These are phyloP conservation scores for Phataginus tricuspis DNA, from an alignment of 2,797 vertebrate genomes.

Conservation along the genomic window DNA sequence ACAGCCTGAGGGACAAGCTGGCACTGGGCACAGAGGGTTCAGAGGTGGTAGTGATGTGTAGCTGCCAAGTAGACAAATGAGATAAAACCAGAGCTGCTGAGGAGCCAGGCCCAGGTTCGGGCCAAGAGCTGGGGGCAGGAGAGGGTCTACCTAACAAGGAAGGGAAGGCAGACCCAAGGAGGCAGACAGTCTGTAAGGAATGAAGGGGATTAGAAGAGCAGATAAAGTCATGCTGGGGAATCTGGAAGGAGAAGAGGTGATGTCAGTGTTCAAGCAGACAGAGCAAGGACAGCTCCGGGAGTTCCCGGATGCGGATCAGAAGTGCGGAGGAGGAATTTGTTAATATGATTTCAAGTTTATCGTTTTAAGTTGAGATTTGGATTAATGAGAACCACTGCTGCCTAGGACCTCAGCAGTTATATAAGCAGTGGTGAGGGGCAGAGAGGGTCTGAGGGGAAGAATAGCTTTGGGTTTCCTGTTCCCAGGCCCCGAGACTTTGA, in stretches of 20 bases:
- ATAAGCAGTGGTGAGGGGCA: background rate
- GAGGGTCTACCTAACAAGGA: background rate
- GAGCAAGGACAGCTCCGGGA: background rate
- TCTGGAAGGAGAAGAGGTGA: conserved; percentile 21
- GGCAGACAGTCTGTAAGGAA: background rate
- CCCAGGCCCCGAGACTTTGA: background rate
- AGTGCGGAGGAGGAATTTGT: background rate
- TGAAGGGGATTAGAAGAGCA: background rate
- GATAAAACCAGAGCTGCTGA: background rate
- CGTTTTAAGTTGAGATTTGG: conserved; percentile 24
- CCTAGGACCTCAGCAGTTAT: background rate
- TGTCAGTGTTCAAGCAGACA: conserved; percentile 49
- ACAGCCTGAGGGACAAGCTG: background rate
- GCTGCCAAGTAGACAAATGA: background rate
- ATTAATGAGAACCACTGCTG: background rate
- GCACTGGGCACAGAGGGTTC: background rate
- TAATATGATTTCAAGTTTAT: conserved; percentile 5
- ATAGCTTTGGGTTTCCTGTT: background rate
- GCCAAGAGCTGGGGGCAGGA: background rate
- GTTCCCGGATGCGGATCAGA: background rate
- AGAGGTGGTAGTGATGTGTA: background rate
- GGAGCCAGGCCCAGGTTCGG: background rate
- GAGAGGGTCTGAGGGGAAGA: background rate
- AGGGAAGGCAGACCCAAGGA: background rate
- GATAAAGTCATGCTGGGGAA: background rate